Evolutionary conservation across 2,797 vertebrate species (phyloP).

Genomic region (Muscicapa striata): DNA sequence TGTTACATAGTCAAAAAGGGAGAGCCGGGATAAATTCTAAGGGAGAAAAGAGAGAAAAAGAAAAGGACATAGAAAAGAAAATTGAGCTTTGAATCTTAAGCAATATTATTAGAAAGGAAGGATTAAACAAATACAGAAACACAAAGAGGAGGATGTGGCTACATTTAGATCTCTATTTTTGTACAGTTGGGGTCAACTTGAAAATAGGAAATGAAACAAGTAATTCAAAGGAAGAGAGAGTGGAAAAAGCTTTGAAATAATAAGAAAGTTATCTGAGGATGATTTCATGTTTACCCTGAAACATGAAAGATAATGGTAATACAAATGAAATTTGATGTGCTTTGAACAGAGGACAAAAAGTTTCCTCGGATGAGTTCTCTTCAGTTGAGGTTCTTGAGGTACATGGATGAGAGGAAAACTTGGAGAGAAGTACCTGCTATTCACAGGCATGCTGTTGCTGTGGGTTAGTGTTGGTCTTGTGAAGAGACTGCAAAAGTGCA

Average conservation of each 20-base stretch:
- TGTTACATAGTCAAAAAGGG: not conserved
- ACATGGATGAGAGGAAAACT: not conserved
- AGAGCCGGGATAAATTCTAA: not conserved
- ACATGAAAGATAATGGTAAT: not conserved
- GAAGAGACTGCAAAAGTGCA: not conserved
- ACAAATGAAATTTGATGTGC: not conserved
- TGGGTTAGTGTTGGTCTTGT: not conserved
- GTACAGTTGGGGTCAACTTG: not conserved
- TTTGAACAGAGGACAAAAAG: not conserved
- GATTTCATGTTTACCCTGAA: not conserved
- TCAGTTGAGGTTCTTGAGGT: not conserved
- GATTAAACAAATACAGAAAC: conserved; percentile 8
- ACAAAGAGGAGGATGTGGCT: not conserved
- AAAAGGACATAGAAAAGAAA: not conserved
- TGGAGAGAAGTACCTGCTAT: not conserved
- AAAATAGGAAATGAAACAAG: not conserved
- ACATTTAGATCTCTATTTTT: not conserved
- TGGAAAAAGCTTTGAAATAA: not conserved
- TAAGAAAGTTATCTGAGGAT: not conserved
- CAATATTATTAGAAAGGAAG: not conserved
- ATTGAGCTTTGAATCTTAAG: not conserved
- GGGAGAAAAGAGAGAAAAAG: not conserved
- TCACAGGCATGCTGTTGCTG: not conserved
- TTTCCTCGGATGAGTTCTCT: not conserved
- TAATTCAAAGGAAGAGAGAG: not conserved